Base-by-base conservation (phyloP, 1,140 invertebrate species). In the Neelides sp. region DNA sequence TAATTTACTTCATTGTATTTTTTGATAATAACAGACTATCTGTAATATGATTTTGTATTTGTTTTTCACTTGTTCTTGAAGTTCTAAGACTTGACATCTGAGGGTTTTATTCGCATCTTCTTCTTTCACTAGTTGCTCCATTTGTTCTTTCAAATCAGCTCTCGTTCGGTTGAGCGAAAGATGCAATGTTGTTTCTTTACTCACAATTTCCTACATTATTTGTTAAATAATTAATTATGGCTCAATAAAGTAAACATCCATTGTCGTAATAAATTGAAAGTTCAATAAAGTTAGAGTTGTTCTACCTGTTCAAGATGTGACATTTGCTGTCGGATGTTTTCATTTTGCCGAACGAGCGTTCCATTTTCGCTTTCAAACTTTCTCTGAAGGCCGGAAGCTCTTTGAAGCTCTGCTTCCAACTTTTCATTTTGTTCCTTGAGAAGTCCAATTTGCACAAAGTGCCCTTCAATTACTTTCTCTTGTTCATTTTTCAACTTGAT, bases 91-190 rank as follows among this genome's bases (percentile, higher is more conserved):
- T 44, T 54, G 51, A 15, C 17, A 13, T 8, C 56, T 34, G n/a
- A 58, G 39, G 15, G 23, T n/a, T 30, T 47, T 44, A 46, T 58
- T 58, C 19, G 52, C 34, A 26, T 50, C 52, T 42, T 58, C 48
- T 32, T 58, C 56, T 34, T 58, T 58, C 3, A 28, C 24, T 35
- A 57, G 22, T 2, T 42, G 26, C 41, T 57, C 54, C 13, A 32
- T n/a, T 12, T 45, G 40, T 27, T 60, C 58, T 39, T 56, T 51
- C n/a, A 54, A 34, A 30, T 57, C 58, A 23, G 10, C 36, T 32
- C 40, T 42, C 4, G 58, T 50, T 43, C 55, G 23, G 17, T 23
- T 26, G 17, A 60, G 20, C n/a, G 49, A 36, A 36, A 32, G 34
- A 22, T 48, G 35, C 40, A 50, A 50, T 4, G 26, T 28, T 4